Percentiles rank a stretch among this genome's conserved stretches.
Evolutionary conservation across 1,140 invertebrate genomes (phyloP).

Genomic region (Orussus abietinus): DNA sequence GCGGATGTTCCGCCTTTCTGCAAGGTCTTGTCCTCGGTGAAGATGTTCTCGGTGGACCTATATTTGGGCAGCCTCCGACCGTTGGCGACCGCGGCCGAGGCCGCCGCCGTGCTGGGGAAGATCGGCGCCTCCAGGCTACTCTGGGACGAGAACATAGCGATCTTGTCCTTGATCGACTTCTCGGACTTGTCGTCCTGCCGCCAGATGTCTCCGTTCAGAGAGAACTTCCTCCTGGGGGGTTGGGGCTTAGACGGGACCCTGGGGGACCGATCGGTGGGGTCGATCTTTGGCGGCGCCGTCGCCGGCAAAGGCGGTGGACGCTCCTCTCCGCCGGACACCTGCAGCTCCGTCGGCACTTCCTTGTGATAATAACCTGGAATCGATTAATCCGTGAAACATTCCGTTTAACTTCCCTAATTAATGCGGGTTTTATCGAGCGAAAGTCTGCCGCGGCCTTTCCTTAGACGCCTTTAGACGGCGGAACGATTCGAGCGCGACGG

Average conservation of each 20-base stretch:
- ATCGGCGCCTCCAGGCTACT: constrained; percentile 35
- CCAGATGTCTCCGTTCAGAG: constrained; percentile 43
- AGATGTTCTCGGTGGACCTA: constrained; percentile 57
- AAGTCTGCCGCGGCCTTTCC: too few species aligned
- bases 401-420: too few species aligned
- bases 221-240: constrained; percentile 29
- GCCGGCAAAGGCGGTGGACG: constrained; percentile 46
- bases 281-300: constrained; percentile 40
- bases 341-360: constrained; percentile 14
- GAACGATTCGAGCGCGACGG: too few species aligned
- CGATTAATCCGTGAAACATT: too few species aligned
- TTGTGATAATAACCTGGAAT: constrained; percentile 27
- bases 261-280: constrained; percentile 15
- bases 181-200: constrained; percentile 72
- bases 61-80: constrained; percentile 37
- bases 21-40: constrained; percentile 33
- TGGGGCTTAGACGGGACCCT: constrained; percentile 13
- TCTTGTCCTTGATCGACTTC: constrained; percentile 79
- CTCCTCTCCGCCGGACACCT: constrained; percentile 19
- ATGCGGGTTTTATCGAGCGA: too few species aligned
- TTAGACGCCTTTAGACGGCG: too few species aligned
- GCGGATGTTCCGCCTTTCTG: constrained; percentile 22
- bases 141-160: constrained; percentile 76
- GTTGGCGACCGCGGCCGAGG: constrained; percentile 30
- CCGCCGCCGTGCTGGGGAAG: constrained; percentile 24